Conservation (phyloP, 2,113 vertebrate species). For the Anarrhichthys ocellatus region DNA sequence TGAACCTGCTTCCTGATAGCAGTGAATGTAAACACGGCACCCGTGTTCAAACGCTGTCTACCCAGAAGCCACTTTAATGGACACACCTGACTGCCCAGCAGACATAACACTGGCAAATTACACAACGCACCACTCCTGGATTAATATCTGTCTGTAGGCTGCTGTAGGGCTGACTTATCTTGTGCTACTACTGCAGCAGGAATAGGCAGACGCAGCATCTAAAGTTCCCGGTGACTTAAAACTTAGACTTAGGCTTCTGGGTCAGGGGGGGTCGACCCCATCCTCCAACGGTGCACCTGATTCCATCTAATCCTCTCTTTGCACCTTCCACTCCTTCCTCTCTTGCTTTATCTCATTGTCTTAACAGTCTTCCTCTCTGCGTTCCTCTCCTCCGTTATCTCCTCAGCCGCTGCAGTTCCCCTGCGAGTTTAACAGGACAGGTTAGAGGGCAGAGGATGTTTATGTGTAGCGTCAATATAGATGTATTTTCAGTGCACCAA, state of each 20-base stretch:
- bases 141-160: constrained; percentile 49
- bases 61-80: constrained; percentile 51
- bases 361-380: constrained; percentile 5
- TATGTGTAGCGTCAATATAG: constrained; percentile 2
- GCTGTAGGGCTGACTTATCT: neutral
- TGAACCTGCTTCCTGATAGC: constrained; percentile 73
- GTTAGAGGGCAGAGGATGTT: constrained; percentile 40
- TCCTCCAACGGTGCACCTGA: constrained; percentile 22
- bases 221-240: constrained; percentile 6
- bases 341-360: constrained; percentile 29
- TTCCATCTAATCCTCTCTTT: constrained; percentile 47
- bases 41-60: constrained; percentile 60
- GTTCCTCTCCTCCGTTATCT: constrained; percentile 29
- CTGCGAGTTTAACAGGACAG: constrained; percentile 24
- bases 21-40: constrained; percentile 75
- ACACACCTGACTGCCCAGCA: constrained; percentile 66
- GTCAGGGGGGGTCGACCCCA: constrained; percentile 18
- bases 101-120: constrained; percentile 71
- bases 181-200: neutral
- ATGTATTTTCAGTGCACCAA: constrained; percentile 9
- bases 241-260: constrained; percentile 1
- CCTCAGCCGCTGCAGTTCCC: constrained; percentile 15
- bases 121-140: constrained; percentile 36
- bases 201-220: constrained; percentile 15
- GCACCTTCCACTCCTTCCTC: constrained; percentile 16